Evolutionary conservation across 2,113 vertebrate genomes (phyloP).

Genomic region (Periophthalmus modestus): DNA sequence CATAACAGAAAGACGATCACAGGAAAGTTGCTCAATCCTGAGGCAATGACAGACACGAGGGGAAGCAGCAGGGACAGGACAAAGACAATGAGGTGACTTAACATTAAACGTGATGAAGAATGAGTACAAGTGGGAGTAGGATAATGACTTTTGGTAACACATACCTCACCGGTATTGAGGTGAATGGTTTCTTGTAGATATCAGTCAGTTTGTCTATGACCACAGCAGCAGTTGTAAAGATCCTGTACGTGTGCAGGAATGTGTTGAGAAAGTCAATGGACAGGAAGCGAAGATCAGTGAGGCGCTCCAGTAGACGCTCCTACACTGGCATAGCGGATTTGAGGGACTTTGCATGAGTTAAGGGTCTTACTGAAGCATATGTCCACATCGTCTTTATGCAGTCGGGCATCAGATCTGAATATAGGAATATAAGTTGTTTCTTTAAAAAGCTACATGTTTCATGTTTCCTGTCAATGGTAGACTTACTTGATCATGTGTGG

Average conservation of each 20-base stretch:
- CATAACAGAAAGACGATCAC: conserved; percentile 79
- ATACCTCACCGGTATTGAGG: conserved; percentile 92
- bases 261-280: conserved; percentile 99
- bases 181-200: conserved; percentile 93
- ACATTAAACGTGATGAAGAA: conserved; percentile 7
- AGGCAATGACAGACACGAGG: conserved; percentile 31
- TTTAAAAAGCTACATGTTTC: not conserved
- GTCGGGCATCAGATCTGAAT: conserved; percentile 87
- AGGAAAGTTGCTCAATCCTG: conserved; percentile 79
- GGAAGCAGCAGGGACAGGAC: conserved; percentile 8
- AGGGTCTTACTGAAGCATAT: conserved; percentile 98
- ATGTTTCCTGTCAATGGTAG: not conserved
- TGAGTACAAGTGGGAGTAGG: conserved; percentile 12
- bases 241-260: conserved; percentile 95
- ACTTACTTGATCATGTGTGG: conserved; percentile 98
- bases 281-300: conserved; percentile 93
- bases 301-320: conserved; percentile 89
- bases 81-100: conserved; percentile 6
- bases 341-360: conserved; percentile 97
- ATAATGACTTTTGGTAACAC: not conserved
- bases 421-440: not conserved
- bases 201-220: conserved; percentile 91
- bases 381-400: conserved; percentile 92
- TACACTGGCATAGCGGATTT: conserved; percentile 95
- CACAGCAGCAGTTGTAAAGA: conserved; percentile 89